phyloP scores from a whole-genome alignment of 1,140 invertebrate species.

The Mya arenaria region DNA sequence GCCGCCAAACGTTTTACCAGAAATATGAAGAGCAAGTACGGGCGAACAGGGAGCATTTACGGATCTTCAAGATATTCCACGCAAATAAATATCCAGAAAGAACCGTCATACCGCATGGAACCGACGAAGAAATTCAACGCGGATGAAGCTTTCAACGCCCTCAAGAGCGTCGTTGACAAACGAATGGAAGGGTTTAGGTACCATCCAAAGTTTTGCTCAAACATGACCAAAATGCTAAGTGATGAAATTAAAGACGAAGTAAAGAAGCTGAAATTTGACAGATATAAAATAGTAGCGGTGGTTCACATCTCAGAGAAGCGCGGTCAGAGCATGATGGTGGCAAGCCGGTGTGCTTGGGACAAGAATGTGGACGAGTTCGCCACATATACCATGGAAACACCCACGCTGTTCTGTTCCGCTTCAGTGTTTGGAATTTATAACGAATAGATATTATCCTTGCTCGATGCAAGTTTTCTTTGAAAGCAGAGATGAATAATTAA shows the following conservation, averaged over 20 bases:
- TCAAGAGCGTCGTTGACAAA: conserved; percentile 61
- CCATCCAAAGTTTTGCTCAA: conserved; percentile 64
- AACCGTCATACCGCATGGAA: conserved; percentile 71
- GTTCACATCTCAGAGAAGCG: conserved; percentile 73
- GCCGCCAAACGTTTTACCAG: conserved; percentile 68
- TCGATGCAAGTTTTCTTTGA: too few species aligned
- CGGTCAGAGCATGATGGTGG: conserved; percentile 65
- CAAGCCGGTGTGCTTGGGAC: conserved; percentile 76
- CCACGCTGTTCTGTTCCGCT: conserved; percentile 70
- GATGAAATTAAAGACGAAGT: conserved; percentile 74
- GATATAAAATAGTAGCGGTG: conserved; percentile 75
- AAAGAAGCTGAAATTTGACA: conserved; percentile 71
- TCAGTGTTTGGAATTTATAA: conserved; percentile 75
- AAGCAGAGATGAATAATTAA: too few species aligned
- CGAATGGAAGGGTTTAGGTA: conserved; percentile 65
- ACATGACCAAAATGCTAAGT: conserved; percentile 65
- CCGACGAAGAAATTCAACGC: conserved; percentile 64
- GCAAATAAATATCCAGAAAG: conserved; percentile 44
- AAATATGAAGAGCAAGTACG: conserved; percentile 55
- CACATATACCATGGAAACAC: conserved; percentile 69
- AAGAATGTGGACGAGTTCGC: conserved; percentile 73
- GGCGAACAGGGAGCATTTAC: conserved; percentile 23
- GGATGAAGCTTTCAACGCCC: conserved; percentile 48
- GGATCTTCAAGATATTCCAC: conserved; percentile 34
- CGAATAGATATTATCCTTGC: too few species aligned